Evolutionary conservation across 1,140 invertebrate species (phyloP), one percentile per base, ranked within the genome.

Genomic region (Saccostrea glomerata): DNA sequence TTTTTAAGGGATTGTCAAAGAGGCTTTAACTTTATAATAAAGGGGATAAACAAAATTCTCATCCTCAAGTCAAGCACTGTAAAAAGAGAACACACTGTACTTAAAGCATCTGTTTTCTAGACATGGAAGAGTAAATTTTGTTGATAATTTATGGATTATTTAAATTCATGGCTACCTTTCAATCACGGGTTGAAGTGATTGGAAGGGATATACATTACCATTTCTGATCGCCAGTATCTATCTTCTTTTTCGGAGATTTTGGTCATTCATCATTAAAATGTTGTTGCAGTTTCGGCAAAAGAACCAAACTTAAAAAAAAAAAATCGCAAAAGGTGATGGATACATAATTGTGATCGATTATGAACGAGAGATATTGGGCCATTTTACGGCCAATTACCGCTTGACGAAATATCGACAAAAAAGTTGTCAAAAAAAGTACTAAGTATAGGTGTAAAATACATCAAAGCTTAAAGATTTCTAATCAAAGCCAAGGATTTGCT

Each of bases 91-190:
- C 30, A 30, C 13, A 11, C 2, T 77, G 70, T 25, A 77, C 70
- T 36, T 77, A 36, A 77, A 36, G 23, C 15, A 25, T 77, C 30
- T 77, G 70, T 77, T 77, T 47, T 77, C 23, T 77, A 25, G 70
- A 77, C 25, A 77, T 77, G 70, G 70, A 77, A 77, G 70, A 77
- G 23, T 36, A 36, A 77, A 15, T 77, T 77, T 77, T 25, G 70
- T 36, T 77, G 70, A 77, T 77, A 77, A 77, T 77, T 77, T 77
- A 77, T 77, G 70, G 70, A 77, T 77, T 77, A 77, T 77, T 77
- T 30, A 77, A 77, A 77, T 77, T 77, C 70, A 77, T 30, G 70
- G 70, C 70, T 77, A 77, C 70, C 70, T 77, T 77, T 77, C 70
- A 36, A 77, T 77, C 70, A 77, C 70, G 11, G 70, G 23, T 11